Percentiles rank a stretch among this genome's conserved stretches.
Evolutionary conservation across 1,140 invertebrate species (phyloP).

Genomic region (Venustaconcha ellipsiformis): DNA sequence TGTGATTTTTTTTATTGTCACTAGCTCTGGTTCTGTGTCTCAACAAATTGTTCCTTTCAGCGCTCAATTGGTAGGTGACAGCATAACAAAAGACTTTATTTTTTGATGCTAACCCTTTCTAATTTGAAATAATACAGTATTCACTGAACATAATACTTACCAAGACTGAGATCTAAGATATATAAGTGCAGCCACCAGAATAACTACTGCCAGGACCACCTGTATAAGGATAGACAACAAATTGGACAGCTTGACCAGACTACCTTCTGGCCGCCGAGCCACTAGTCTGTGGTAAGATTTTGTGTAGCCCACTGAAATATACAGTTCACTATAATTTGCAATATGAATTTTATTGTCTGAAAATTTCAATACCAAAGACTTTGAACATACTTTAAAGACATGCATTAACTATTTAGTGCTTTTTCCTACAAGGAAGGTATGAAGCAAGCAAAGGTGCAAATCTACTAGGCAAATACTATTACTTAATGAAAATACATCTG

Average conservation of each 20-base stretch:
- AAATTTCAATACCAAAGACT: too few relatives aligned
- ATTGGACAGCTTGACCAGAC: conserved; percentile 72
- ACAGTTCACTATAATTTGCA: neutral
- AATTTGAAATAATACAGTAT: neutral
- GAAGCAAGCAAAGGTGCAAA: too few relatives aligned
- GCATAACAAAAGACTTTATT: neutral
- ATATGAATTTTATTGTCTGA: neutral
- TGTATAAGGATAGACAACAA: conserved; percentile 76
- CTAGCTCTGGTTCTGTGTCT: too few relatives aligned
- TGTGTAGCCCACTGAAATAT: conserved; percentile 73
- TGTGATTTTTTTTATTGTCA: too few relatives aligned
- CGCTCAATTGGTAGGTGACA: neutral
- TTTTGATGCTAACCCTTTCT: neutral
- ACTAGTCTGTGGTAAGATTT: conserved; percentile 76
- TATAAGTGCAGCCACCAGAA: conserved; percentile 79
- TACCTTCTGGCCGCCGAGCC: conserved; percentile 77
- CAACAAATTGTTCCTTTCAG: too few relatives aligned
- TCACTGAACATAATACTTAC: conserved; percentile 26
- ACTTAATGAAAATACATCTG: too few relatives aligned
- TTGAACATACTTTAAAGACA: too few relatives aligned
- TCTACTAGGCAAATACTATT: too few relatives aligned
- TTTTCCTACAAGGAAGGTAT: too few relatives aligned
- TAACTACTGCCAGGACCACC: conserved; percentile 73
- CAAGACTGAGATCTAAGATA: conserved; percentile 77
- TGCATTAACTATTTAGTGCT: too few relatives aligned